Conservation (phyloP, 2,888 invertebrate genomes). For the Nasonia oneida region DNA sequence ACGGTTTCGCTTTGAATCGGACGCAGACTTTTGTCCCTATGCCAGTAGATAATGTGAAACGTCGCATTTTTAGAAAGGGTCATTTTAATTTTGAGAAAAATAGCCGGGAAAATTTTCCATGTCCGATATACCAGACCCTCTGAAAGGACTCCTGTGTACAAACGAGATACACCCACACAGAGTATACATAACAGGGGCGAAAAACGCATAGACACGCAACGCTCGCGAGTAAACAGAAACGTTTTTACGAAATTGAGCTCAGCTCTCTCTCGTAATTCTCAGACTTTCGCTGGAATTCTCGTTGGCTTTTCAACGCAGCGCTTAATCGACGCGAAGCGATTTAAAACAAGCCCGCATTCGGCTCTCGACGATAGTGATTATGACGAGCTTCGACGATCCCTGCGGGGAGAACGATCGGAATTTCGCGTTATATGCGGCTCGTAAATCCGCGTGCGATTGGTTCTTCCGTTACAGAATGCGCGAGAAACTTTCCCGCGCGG, state of each 20-base stretch:
- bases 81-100: no score
- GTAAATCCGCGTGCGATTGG: conserved; percentile 10
- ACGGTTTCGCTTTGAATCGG: conserved; percentile 2
- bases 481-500: no score
- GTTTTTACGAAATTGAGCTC: not conserved
- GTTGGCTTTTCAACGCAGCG: not conserved
- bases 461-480: not conserved
- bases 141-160: not conserved
- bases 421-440: not conserved
- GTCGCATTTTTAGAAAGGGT: no score
- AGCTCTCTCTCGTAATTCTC: not conserved
- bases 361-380: not conserved
- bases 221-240: not conserved
- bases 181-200: not conserved
- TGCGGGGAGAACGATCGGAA: not conserved
- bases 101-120: no score
- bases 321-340: not conserved
- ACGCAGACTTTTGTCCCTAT: not conserved
- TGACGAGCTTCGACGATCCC: not conserved
- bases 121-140: no score
- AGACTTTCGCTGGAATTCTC: not conserved
- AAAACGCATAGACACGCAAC: conserved; percentile 1
- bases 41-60: not conserved
- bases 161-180: not conserved
- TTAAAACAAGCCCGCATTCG: not conserved